Evolutionary conservation across 2,888 invertebrate species (phyloP).

Genomic region (Sminthurides aquaticus): DNA sequence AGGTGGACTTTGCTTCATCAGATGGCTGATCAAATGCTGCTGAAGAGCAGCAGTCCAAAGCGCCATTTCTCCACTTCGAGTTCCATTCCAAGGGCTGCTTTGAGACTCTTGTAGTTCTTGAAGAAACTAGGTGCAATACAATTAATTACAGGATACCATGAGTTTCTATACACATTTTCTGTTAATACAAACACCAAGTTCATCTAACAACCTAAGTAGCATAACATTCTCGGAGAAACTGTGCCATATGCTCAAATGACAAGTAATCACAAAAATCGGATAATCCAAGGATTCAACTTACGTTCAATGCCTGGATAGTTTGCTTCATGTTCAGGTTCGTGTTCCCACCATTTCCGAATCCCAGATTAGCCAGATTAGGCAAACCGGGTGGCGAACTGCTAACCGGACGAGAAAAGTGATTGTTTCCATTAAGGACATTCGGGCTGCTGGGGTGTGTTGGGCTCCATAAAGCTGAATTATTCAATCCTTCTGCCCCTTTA

Average conservation of each 20-base stretch:
- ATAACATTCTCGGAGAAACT: no score
- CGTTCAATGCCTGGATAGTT: constrained; percentile 8
- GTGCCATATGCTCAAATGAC: no score
- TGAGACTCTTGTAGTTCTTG: constrained; percentile 22
- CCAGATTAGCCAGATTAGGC: constrained; percentile 1
- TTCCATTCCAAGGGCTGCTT: constrained; percentile 10
- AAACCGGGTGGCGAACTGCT: constrained; percentile 11
- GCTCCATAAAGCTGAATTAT: constrained; percentile 9
- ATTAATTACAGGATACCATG: no score
- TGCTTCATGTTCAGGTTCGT: constrained; percentile 8
- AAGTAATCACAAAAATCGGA: no score
- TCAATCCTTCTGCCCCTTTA: neutral
- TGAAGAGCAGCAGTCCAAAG: constrained; percentile 26
- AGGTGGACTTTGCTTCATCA: constrained; percentile 12
- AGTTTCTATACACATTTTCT: no score
- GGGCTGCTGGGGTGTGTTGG: constrained; percentile 9
- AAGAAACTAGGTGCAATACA: constrained; percentile 21
- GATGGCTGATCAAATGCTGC: constrained; percentile 25
- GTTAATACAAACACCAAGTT: no score
- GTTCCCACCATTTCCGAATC: neutral
- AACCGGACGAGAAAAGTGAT: neutral
- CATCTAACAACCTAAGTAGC: no score
- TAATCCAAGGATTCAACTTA: constrained; percentile 2
- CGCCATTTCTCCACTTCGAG: constrained; percentile 15
- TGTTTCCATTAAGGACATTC: neutral